Percentiles rank a stretch among this genome's conserved stretches.
These are phyloP conservation scores for Lates japonicus DNA, from an alignment of 2,797 vertebrate genomes.

Conservation along the genomic window DNA sequence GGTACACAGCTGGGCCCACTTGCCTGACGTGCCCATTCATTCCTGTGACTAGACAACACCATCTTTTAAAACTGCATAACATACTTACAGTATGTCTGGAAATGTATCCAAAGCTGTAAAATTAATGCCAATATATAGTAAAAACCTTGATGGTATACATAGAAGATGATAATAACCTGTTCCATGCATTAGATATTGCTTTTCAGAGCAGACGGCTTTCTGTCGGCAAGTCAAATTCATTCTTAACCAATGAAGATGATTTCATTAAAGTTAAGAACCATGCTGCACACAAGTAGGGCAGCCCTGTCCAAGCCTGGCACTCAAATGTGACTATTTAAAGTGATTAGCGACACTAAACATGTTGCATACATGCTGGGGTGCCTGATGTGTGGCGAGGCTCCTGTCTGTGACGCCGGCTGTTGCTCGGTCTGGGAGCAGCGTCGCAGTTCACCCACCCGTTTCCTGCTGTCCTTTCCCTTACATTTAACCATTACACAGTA, in stretches of 20 bases:
- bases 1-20: conserved; percentile 66
- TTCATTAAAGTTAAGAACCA: conserved; percentile 10
- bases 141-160: not conserved
- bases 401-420: conserved; percentile 43
- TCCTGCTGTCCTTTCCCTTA: conserved; percentile 9
- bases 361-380: conserved; percentile 40
- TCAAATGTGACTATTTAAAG: conserved; percentile 41
- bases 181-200: not conserved
- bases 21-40: conserved; percentile 56
- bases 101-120: not conserved
- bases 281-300: not conserved
- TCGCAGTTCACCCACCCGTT: not conserved
- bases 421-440: conserved; percentile 17
- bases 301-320: not conserved
- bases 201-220: not conserved
- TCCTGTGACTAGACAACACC: conserved; percentile 38
- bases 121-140: not conserved
- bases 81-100: not conserved
- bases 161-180: not conserved
- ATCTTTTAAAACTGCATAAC: conserved; percentile 16
- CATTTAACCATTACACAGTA: not conserved
- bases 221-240: not conserved
- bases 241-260: conserved; percentile 10
- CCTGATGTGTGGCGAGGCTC: conserved; percentile 41
- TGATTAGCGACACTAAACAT: conserved; percentile 43